Evolutionary conservation across 2,113 vertebrate genomes (phyloP).

Genomic region (Arvicanthis niloticus): DNA sequence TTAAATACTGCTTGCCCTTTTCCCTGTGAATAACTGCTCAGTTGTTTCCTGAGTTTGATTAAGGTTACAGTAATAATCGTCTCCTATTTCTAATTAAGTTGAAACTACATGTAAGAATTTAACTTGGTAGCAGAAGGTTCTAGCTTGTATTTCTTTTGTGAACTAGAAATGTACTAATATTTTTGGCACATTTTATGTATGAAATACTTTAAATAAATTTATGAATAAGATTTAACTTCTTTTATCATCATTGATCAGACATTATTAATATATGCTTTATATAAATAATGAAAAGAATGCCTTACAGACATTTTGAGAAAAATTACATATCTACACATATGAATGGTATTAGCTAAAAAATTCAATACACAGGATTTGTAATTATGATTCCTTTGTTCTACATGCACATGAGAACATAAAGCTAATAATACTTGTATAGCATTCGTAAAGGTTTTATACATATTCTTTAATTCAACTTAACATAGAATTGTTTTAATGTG

Average conservation of each 20-base stretch:
- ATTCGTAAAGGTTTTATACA: neutral
- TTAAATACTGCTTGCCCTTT: constrained; percentile 62
- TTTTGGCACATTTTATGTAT: neutral
- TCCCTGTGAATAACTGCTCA: constrained; percentile 47
- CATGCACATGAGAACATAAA: neutral
- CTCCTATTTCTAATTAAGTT: constrained; percentile 65
- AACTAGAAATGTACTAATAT: constrained; percentile 47
- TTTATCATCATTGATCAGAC: neutral
- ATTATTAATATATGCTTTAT: neutral
- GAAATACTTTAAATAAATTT: neutral
- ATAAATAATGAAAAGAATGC: neutral
- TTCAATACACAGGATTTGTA: neutral
- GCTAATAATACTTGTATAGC: neutral
- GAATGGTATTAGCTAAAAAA: neutral
- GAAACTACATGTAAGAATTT: constrained; percentile 37
- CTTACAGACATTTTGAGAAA: neutral
- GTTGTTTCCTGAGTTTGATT: constrained; percentile 69
- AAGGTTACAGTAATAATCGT: constrained; percentile 69
- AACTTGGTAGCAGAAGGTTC: neutral
- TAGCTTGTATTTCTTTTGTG: constrained; percentile 46
- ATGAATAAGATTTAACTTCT: constrained; percentile 9
- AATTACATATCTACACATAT: neutral
- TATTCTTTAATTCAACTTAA: neutral
- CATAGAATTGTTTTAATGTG: neutral
- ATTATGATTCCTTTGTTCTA: neutral